Conservation (phyloP, 2,888 invertebrate genomes). For the Mystacides longicornis region DNA sequence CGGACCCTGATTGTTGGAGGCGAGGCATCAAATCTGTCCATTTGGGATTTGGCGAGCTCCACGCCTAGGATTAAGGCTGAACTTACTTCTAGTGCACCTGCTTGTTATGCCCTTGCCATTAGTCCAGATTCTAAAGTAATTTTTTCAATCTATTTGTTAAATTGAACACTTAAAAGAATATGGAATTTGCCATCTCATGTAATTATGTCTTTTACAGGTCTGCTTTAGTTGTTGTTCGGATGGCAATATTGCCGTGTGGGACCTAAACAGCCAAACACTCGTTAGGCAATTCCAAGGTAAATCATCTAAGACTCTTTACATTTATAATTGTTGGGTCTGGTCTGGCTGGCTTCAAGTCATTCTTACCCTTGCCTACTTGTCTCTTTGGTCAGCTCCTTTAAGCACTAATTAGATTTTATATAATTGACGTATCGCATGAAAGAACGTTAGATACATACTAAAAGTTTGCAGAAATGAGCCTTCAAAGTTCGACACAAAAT, state of each 20-base stretch:
- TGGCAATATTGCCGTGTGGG: constrained; percentile 97
- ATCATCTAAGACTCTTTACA: too few species aligned
- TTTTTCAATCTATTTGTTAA: not conserved
- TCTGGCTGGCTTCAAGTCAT: too few species aligned
- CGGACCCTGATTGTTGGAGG: constrained; percentile 93
- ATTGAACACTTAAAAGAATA: not conserved
- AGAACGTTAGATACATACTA: too few species aligned
- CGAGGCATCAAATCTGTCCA: constrained; percentile 89
- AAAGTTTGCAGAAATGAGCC: too few species aligned
- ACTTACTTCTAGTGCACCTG: constrained; percentile 83
- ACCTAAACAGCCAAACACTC: constrained; percentile 81
- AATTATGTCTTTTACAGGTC: constrained; percentile 40
- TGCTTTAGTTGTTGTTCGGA: constrained; percentile 99
- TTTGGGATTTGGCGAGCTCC: constrained; percentile 91
- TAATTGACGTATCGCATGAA: too few species aligned
- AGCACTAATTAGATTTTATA: too few species aligned
- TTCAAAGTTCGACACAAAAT: too few species aligned
- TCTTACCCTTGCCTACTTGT: too few species aligned
- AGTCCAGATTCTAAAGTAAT: constrained; percentile 87
- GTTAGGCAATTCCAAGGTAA: constrained; percentile 83
- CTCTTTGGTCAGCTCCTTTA: too few species aligned
- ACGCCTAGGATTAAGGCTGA: constrained; percentile 91
- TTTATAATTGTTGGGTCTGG: too few species aligned
- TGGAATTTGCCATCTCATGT: not conserved
- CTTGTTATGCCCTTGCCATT: constrained; percentile 96